These are phyloP conservation scores for Drosophila simulans DNA, from an alignment of 1,140 invertebrate genomes.

Conservation along the genomic window DNA sequence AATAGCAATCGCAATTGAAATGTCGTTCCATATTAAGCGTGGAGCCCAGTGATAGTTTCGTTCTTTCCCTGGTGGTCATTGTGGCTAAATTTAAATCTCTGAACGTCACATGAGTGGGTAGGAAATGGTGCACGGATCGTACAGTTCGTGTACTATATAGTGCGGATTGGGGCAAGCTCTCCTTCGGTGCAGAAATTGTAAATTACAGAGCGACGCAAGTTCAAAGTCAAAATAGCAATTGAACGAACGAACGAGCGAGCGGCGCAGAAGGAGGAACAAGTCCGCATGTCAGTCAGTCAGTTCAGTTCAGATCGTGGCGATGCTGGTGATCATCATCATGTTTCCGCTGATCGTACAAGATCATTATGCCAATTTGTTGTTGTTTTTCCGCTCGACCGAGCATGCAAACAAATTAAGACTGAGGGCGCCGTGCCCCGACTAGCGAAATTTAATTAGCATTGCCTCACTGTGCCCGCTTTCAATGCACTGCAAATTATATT, in stretches of 20 bases:
- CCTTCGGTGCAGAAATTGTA: conserved; percentile 50
- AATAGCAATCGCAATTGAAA: conserved; percentile 79
- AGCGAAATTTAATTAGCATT: conserved; percentile 76
- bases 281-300: conserved; percentile 42
- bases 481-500: conserved; percentile 4
- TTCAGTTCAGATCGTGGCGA: conserved; percentile 27
- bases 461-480: conserved; percentile 29
- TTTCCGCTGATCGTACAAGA: conserved; percentile 46
- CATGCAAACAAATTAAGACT: conserved; percentile 79
- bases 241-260: neutral
- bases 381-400: conserved; percentile 75
- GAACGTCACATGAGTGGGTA: conserved; percentile 63
- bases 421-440: conserved; percentile 52
- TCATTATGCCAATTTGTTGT: conserved; percentile 71
- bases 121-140: conserved; percentile 55
- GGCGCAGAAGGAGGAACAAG: neutral
- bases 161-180: conserved; percentile 30
- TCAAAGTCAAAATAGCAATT: conserved; percentile 68
- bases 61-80: conserved; percentile 43
- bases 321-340: conserved; percentile 16
- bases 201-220: conserved; percentile 56
- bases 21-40: conserved; percentile 73
- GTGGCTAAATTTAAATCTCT: conserved; percentile 75
- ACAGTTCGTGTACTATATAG: conserved; percentile 24
- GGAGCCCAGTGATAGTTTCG: conserved; percentile 40